These are phyloP conservation scores for Rattus norvegicus DNA, from an alignment of 2,113 vertebrate species.

Conservation along the genomic window GRCr8 NC_086020.1:195933501-195934000, in stretches of 20 bases:
- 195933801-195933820: slow-evolving; percentile 47
- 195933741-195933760: slow-evolving; percentile 40
- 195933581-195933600: background rate
- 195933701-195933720: slow-evolving; percentile 34
- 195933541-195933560: background rate
- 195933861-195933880: background rate
- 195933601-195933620: background rate
- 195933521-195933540: background rate
- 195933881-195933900: slow-evolving; percentile 42
- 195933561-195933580: background rate
- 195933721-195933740: slow-evolving; percentile 11
- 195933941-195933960: background rate
- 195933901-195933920: background rate
- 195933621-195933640: background rate
- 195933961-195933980: background rate
- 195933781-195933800: background rate
- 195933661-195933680: slow-evolving; percentile 28
- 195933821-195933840: slow-evolving; percentile 21
- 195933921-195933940: background rate
- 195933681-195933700: slow-evolving; percentile 51
- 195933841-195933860: slow-evolving; percentile 40
- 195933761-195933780: slow-evolving; percentile 46
- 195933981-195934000: background rate
- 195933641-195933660: background rate
- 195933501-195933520: background rate